A percentile compares a stretch with the other conserved stretches of the same genome.
Evolutionary conservation across 2,113 vertebrate species (phyloP).

Genomic region (pig (Sus scrofa)): T2T-Sscrofa CM000827.6:86896001-86896500

Average conservation of each 20-base stretch:
- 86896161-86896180: too few species aligned
- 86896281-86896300: neutral
- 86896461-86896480: neutral
- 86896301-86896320: neutral
- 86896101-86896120: too few species aligned
- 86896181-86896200: too few species aligned
- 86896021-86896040: neutral
- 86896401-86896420: neutral
- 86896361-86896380: neutral
- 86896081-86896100: too few species aligned
- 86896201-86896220: too few species aligned
- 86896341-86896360: neutral
- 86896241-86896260: too few species aligned
- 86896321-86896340: neutral
- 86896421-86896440: neutral
- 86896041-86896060: too few species aligned
- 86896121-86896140: too few species aligned
- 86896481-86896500: neutral
- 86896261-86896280: too few species aligned
- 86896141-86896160: too few species aligned
- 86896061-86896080: too few species aligned
- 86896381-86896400: neutral
- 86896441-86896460: neutral
- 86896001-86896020: neutral
- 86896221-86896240: too few species aligned